Evolutionary conservation across 2,113 vertebrate genomes (phyloP).

Genomic region (Murina feae): DNA sequence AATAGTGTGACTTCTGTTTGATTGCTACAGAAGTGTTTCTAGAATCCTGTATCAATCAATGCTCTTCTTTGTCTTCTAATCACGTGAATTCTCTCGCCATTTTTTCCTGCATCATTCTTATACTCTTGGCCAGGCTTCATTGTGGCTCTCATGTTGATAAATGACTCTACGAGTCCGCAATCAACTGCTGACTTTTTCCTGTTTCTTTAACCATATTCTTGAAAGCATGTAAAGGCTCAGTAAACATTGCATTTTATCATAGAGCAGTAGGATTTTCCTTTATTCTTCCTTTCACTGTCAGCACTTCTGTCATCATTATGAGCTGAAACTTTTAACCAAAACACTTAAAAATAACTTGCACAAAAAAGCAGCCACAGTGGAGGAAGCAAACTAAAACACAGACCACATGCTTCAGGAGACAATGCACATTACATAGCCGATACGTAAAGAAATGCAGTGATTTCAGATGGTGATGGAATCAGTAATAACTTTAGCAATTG

Average conservation of each 20-base stretch:
- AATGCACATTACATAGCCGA: background rate
- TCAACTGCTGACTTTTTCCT: background rate
- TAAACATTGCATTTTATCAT: background rate
- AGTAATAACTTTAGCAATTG: background rate
- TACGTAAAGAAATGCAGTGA: background rate
- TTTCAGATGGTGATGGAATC: background rate
- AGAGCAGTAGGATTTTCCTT: background rate
- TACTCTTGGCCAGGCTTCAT: background rate
- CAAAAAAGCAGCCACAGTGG: background rate
- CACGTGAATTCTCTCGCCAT: background rate
- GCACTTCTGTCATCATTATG: background rate
- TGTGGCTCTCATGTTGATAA: background rate
- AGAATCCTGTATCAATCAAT: background rate
- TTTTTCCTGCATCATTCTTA: background rate
- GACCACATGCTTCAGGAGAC: background rate
- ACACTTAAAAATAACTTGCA: background rate
- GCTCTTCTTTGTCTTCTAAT: background rate
- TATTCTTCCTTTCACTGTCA: background rate
- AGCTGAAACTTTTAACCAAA: background rate
- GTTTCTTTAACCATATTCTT: background rate
- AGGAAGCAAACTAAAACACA: background rate
- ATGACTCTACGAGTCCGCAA: background rate
- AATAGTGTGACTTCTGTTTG: background rate
- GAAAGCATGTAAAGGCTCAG: background rate
- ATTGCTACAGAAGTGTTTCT: background rate